A percentile compares a stretch with the other conserved stretches of the same genome.
Evolutionary conservation across 1,140 invertebrate genomes (phyloP).

Genomic region (Diuraphis noxia): DNA sequence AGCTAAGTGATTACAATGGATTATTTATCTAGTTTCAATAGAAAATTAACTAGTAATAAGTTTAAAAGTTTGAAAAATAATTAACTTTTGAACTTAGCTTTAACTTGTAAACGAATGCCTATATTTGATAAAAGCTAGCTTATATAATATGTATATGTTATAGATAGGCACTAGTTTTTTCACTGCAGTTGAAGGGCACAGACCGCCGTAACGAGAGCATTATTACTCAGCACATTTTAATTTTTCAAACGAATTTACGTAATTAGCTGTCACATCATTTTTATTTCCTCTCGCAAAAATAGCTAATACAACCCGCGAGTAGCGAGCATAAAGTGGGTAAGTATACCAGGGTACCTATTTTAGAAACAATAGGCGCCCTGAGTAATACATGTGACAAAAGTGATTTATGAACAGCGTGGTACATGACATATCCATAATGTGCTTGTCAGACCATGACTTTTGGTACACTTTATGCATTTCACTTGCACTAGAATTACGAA

Average conservation of each 20-base stretch:
- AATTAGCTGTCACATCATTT: constrained; percentile 21
- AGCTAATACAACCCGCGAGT: neutral
- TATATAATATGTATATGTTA: neutral
- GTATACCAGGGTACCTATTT: neutral
- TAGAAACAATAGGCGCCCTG: constrained; percentile 29
- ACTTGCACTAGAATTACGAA: neutral
- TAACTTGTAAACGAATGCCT: no score
- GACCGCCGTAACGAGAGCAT: neutral
- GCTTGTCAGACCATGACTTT: constrained; percentile 30
- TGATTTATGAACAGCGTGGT: constrained; percentile 41
- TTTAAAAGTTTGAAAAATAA: no score
- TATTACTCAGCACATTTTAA: constrained; percentile 34
- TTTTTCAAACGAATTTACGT: constrained; percentile 21
- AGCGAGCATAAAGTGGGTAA: neutral
- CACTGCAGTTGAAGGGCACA: neutral
- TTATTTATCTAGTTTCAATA: neutral
- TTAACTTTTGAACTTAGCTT: neutral
- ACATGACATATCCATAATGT: constrained; percentile 50
- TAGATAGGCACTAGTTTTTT: neutral
- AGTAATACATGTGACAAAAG: constrained; percentile 41
- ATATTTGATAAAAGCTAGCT: neutral
- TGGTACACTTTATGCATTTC: constrained; percentile 20
- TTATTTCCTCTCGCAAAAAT: neutral
- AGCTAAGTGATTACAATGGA: neutral
- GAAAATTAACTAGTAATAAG: no score